Evolutionary conservation across 2,797 vertebrate species (phyloP).

Genomic region (Phalloptychus januarius): DNA sequence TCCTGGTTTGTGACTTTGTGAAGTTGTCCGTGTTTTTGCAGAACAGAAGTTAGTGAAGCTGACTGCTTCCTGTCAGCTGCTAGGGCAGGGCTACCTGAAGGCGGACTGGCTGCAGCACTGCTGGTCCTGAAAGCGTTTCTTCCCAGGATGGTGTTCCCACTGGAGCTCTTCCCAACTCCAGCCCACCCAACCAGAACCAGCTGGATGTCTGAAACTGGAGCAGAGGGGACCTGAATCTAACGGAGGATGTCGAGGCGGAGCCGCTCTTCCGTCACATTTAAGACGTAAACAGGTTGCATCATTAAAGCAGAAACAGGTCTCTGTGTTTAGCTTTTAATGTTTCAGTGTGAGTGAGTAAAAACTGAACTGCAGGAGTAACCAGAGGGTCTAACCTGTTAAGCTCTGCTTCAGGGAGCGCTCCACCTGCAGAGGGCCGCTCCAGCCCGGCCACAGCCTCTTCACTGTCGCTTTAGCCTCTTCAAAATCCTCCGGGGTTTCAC

Average conservation of each 20-base stretch:
- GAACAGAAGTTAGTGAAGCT: background rate
- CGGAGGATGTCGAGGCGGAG: too few species aligned
- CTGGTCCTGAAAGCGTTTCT: background rate
- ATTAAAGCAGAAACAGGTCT: background rate
- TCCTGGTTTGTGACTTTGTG: background rate
- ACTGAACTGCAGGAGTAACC: too few species aligned
- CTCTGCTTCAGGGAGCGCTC: background rate
- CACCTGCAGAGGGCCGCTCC: background rate
- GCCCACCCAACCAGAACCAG: background rate
- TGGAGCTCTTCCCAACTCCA: background rate
- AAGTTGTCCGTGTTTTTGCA: background rate
- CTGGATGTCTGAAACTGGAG: background rate
- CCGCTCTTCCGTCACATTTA: too few species aligned
- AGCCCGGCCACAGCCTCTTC: background rate
- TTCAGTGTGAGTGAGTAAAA: too few species aligned
- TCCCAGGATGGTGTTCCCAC: conserved; percentile 1
- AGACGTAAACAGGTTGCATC: too few species aligned
- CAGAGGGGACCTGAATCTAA: background rate
- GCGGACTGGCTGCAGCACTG: background rate
- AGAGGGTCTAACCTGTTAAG: background rate
- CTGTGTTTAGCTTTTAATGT: too few species aligned
- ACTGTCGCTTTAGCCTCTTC: background rate
- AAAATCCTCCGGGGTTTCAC: background rate
- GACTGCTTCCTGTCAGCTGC: background rate
- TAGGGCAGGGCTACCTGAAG: background rate